phyloP scores from a whole-genome alignment of 2,113 vertebrate species.

The Tapirus terrestris region DNA sequence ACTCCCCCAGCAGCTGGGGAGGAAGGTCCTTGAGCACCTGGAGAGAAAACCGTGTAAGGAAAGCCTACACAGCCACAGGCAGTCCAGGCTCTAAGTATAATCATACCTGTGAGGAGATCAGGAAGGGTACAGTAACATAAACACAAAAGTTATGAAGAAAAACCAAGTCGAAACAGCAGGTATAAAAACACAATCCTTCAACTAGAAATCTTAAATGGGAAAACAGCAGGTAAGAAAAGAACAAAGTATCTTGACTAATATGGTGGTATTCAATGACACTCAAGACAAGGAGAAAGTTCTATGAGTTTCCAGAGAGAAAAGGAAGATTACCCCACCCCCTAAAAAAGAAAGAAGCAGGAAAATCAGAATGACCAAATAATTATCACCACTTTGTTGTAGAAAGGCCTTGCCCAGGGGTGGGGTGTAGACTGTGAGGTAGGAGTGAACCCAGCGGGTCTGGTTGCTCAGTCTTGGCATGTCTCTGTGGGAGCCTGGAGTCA shows the following conservation, averaged over 20 bases:
- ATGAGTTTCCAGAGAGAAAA: not conserved
- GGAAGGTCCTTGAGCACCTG: not conserved
- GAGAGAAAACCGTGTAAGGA: not conserved
- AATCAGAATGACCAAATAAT: not conserved
- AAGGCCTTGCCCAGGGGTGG: not conserved
- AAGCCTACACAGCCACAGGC: not conserved
- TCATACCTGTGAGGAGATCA: not conserved
- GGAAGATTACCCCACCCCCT: not conserved
- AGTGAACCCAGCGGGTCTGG: not conserved
- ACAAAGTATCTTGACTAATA: not conserved
- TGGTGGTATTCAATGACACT: not conserved
- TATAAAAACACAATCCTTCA: not conserved
- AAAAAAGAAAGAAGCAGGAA: not conserved
- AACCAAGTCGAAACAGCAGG: not conserved
- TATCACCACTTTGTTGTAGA: not conserved
- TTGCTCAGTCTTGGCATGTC: not conserved
- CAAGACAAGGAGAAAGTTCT: not conserved
- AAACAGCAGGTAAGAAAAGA: not conserved
- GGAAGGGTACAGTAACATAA: not conserved
- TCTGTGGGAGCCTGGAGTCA: not conserved
- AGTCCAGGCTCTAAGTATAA: not conserved
- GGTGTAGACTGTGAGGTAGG: not conserved
- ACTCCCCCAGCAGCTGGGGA: not conserved
- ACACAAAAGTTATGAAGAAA: not conserved
- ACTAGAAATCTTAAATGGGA: not conserved